Base-by-base conservation (phyloP, 2,113 vertebrate species). In the Rana temporaria region DNA sequence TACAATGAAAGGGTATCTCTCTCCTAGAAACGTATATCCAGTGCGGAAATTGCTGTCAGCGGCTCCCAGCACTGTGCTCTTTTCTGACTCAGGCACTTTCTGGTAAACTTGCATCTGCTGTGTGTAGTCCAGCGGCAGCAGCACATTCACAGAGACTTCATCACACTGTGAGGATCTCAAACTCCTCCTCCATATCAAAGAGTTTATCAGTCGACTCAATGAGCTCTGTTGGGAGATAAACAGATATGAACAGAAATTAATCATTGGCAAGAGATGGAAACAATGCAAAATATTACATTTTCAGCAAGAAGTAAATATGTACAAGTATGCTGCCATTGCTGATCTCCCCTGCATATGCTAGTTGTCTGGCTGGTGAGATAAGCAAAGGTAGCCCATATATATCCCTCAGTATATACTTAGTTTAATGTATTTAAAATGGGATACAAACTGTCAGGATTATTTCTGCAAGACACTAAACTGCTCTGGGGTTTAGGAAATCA, bases 91-190 rank as follows among this genome's bases (percentile, higher is more conserved):
- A 95, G 94, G 94, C 92, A 95, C 93, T 94, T 94, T 53, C 84
- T 91, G 92, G 91, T 88, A 92, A 89, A 89, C 91, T 74, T 89
- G 88, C 87, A 24, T 67, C 81, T 30, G 1, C 26, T 85, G 81
- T 87, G 84, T 85, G 76, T 76, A 88, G 80, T 90, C 91, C 86
- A 84, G 81, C 87, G 87, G 87, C 62, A n/a, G 87, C 62, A n/a
- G 17, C 84, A 85, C 85, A 88, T 80, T 70, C 81, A 52, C 57
- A 71, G 48, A 55, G 74, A 87, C 79, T 55, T 66, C 72, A 85
- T 93, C 92, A 97, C 38, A 95, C 90, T 4, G 92, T 96, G 67
- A 97, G 89, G 86, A 97, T 96, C 90, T 97, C 96, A 89, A 97
- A 97, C 88, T 97, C 95, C 88, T 96, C 95, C 88, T 97, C 94